Percentiles rank a stretch among this genome's conserved stretches.
phyloP scores from a whole-genome alignment of 92 coral and sea anemone genomes.

The Muricea muricata region DNA sequence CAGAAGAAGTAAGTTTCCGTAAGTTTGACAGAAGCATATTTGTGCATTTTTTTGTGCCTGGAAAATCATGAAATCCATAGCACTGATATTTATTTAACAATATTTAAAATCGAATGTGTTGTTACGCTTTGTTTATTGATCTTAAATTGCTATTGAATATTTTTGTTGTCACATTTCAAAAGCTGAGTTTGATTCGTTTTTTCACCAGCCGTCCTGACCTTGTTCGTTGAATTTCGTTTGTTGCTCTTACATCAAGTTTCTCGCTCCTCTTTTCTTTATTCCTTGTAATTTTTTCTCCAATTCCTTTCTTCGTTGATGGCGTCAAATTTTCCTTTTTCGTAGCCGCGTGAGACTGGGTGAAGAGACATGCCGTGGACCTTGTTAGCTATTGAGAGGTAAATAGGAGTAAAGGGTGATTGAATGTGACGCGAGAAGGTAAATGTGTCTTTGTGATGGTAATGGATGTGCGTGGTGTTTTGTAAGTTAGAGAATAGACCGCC shows the following conservation, averaged over 20 bases:
- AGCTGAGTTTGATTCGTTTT: not conserved
- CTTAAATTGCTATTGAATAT: not conserved
- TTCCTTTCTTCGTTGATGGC: not conserved
- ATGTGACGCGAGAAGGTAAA: no score
- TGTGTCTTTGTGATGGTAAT: not conserved
- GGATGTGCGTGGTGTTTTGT: not conserved
- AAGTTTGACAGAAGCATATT: not conserved
- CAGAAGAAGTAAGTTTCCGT: not conserved
- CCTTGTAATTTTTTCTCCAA: not conserved
- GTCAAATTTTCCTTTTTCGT: not conserved
- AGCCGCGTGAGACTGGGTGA: not conserved
- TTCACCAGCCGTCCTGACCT: slow-evolving; percentile 7
- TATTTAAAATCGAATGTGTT: not conserved
- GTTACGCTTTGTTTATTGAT: not conserved
- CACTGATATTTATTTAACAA: not conserved
- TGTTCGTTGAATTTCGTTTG: not conserved
- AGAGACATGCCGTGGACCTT: slow-evolving; percentile 11
- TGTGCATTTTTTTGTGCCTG: no score
- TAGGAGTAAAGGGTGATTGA: not conserved
- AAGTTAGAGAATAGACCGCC: no score
- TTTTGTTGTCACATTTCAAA: not conserved
- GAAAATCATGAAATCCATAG: not conserved
- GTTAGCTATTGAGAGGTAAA: slow-evolving; percentile 7
- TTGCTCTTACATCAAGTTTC: not conserved
- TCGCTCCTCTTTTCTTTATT: not conserved